A percentile compares a stretch with the other conserved stretches of the same genome.
Evolutionary conservation across 2,797 vertebrate species (phyloP).

Genomic region (Sylvilagus floridanus): DNA sequence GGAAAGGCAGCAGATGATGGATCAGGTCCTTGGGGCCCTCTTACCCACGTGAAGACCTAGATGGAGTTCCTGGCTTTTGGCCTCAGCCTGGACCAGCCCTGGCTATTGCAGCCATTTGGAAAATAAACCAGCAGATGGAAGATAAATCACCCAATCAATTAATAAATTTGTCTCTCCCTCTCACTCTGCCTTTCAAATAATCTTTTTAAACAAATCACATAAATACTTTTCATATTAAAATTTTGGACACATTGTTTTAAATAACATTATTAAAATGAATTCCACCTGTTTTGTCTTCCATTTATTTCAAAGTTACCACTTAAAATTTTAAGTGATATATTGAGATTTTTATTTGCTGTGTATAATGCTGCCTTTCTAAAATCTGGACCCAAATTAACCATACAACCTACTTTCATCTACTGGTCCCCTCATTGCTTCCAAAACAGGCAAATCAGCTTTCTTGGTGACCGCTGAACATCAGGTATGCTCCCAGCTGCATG

Average conservation of each 20-base stretch:
- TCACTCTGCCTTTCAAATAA: too few relatives aligned
- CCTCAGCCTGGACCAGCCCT: too few relatives aligned
- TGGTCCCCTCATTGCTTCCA: not conserved
- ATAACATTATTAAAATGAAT: slow-evolving; percentile 19
- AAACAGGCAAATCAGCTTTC: not conserved
- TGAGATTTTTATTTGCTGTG: slow-evolving; percentile 10
- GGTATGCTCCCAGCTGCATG: not conserved
- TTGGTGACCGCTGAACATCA: not conserved
- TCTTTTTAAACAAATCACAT: not conserved
- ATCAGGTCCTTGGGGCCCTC: too few relatives aligned
- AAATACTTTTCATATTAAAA: slow-evolving; percentile 25
- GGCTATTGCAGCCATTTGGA: too few relatives aligned
- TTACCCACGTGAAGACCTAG: too few relatives aligned
- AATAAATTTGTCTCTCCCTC: too few relatives aligned
- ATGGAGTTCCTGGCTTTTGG: too few relatives aligned
- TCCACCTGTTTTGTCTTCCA: not conserved
- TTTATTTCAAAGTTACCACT: not conserved
- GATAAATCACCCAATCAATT: too few relatives aligned
- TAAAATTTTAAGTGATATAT: not conserved
- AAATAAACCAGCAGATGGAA: too few relatives aligned
- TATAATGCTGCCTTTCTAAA: not conserved
- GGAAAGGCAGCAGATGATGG: too few relatives aligned
- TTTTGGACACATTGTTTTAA: not conserved
- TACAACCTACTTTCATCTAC: not conserved
- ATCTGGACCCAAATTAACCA: not conserved